Conservation (phyloP, 2,797 vertebrate species). For the Squalus acanthias region DNA sequence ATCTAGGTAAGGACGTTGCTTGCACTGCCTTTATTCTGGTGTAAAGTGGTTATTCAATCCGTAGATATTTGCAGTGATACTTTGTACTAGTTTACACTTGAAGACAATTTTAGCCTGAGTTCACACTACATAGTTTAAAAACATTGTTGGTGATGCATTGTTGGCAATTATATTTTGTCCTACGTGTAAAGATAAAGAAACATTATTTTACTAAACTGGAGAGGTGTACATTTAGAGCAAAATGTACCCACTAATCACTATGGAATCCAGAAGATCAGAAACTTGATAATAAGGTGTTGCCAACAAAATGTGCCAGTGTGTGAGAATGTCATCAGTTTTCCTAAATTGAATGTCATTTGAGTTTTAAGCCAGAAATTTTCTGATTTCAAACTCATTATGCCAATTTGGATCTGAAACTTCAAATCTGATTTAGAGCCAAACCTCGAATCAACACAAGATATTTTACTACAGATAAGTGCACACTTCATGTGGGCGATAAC, state of each 20-base stretch:
- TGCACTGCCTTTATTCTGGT: too few species aligned
- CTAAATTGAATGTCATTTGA: not conserved
- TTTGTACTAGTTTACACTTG: too few species aligned
- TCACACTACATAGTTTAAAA: too few species aligned
- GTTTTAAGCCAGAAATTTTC: not conserved
- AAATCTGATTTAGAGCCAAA: not conserved
- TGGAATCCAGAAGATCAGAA: not conserved
- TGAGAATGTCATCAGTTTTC: not conserved
- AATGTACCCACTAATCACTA: not conserved
- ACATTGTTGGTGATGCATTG: too few species aligned
- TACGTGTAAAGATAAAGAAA: not conserved
- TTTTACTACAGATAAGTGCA: not conserved
- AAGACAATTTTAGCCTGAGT: too few species aligned
- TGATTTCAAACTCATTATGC: not conserved
- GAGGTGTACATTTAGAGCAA: not conserved
- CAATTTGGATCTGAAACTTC: not conserved
- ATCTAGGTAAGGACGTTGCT: too few species aligned
- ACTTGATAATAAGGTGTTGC: not conserved
- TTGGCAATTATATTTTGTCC: not conserved
- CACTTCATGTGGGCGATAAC: not conserved
- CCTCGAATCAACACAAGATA: not conserved
- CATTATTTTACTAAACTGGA: not conserved
- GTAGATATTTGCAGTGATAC: too few species aligned
- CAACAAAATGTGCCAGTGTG: not conserved
- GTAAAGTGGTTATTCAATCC: too few species aligned